Evolutionary conservation across 2,888 invertebrate genomes (phyloP).

Genomic region (Imbricaverruca yamaguchii): DNA sequence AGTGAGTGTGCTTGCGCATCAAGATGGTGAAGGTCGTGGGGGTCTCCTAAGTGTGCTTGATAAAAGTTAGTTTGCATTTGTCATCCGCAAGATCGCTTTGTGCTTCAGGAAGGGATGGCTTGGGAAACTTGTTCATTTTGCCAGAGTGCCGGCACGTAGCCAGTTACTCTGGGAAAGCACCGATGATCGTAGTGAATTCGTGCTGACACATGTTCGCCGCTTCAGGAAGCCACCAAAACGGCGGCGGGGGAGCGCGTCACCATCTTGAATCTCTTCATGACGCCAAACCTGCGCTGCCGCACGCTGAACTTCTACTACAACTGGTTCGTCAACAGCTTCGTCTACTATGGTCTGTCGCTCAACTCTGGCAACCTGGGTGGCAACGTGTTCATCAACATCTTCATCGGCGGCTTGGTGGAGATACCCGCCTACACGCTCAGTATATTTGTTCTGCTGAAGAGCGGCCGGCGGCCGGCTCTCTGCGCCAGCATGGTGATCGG

Average conservation of each 20-base stretch:
- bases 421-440: conserved; percentile 68
- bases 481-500: conserved; percentile 59
- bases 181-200: too few relatives aligned
- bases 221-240: too few relatives aligned
- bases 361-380: conserved; percentile 68
- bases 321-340: conserved; percentile 69
- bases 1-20: too few relatives aligned
- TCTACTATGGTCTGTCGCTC: conserved; percentile 67
- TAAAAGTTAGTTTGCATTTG: too few relatives aligned
- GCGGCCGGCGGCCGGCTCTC: conserved; percentile 63
- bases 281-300: conserved; percentile 55
- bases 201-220: too few relatives aligned
- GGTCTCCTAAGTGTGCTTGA: too few relatives aligned
- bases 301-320: conserved; percentile 62
- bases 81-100: too few relatives aligned
- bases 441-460: conserved; percentile 63
- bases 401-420: conserved; percentile 60
- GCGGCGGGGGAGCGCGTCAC: not conserved
- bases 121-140: too few relatives aligned
- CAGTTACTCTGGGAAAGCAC: too few relatives aligned
- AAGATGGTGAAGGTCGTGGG: too few relatives aligned
- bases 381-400: conserved; percentile 58
- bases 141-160: too few relatives aligned
- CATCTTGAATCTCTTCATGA: conserved; percentile 57
- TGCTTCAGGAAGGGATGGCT: too few relatives aligned